Percentiles rank a stretch among this genome's conserved stretches.
Evolutionary conservation across 2,797 vertebrate genomes (phyloP).

Genomic region (Enteromius fasciolatus): DNA sequence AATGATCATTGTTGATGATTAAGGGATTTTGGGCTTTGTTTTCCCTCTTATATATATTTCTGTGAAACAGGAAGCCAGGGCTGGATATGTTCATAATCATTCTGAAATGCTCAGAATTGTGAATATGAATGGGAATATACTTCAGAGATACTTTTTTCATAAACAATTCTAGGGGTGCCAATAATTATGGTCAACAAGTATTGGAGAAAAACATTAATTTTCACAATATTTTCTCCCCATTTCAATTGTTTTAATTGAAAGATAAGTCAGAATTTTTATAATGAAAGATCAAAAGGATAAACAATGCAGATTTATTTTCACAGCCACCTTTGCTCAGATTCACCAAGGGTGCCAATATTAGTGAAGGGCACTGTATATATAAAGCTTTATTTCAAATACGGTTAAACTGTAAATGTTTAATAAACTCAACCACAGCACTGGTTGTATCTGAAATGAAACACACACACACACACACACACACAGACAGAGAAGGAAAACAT

Average conservation of each 20-base stretch:
- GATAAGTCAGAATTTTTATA: not conserved
- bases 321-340: not conserved
- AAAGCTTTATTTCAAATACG: not conserved
- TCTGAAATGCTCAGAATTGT: no score
- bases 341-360: not conserved
- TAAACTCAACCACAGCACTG: slow-evolving; percentile 66
- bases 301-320: not conserved
- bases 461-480: slow-evolving; percentile 15
- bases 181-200: no score
- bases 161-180: no score
- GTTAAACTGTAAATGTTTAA: not conserved
- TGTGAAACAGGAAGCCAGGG: no score
- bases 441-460: slow-evolving; percentile 72
- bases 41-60: no score
- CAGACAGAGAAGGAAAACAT: slow-evolving; percentile 14
- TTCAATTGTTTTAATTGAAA: not conserved
- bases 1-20: no score
- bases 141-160: no score
- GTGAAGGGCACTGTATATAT: no score
- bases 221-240: not conserved
- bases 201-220: not conserved
- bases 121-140: no score
- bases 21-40: no score
- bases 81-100: no score
- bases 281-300: not conserved